Base-by-base conservation (phyloP, 2,113 vertebrate genomes). In the Cyphomyrus discorhynchus region DNA sequence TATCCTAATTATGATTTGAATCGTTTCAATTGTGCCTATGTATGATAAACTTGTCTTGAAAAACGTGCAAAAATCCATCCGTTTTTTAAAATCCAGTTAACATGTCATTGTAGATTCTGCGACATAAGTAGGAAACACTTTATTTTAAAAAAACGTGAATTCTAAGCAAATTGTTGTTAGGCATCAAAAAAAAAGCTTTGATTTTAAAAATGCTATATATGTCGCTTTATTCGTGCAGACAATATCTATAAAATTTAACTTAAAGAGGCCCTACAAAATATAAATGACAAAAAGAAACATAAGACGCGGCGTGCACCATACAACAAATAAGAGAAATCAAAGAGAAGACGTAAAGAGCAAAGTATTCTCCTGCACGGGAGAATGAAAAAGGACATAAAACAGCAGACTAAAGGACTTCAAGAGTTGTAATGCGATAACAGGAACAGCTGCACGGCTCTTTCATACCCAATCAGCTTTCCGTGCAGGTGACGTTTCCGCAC, bases 381-480 rank as follows among this genome's bases (percentile, higher is more conserved):
- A 31, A 49, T 80, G 88, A 89, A 47, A 58, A n/a, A 35, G 39
- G 13, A 17, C 21, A 62, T 87, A 35, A 87, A 19, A 47, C 50
- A 27, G 52, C 50, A 6, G 24, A 85, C 50, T 85, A 19, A 80
- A 83, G 88, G 31, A 89, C 88, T 89, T 3, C 92, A 90, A 90
- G 82, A 91, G 90, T 93, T 94, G 95, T 93, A 94, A 95, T 95
- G 95, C 95, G 95, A 96, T 96, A 95, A 96, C 95, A 91, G 92
- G 95, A 58, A 92, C 96, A 93, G 96, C 96, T 96, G 97, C 95
- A 95, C 95, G 89, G 91, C 92, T 94, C 92, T n/a, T 84, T 90
- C 56, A 90, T 93, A 92, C 92, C 97, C 97, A 97, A 97, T 97
- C 94, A 94, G 94, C 92, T 92, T 89, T 91, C 89, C 90, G 92